Evolutionary conservation across 2,113 vertebrate genomes (phyloP), one percentile per base, ranked within the genome.

Genomic region (Macquaria ambigua): DNA sequence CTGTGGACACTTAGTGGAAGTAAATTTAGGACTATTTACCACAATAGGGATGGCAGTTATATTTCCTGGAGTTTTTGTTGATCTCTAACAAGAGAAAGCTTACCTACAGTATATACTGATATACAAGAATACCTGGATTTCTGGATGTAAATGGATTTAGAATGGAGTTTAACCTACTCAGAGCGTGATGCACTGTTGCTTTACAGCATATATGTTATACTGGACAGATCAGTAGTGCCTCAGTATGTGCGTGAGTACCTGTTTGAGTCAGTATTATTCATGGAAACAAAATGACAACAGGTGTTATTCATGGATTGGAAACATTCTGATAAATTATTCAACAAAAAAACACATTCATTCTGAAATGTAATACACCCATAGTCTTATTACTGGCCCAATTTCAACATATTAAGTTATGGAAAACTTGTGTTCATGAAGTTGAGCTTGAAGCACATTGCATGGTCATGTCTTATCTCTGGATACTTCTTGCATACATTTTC

Each of bases 151-250:
- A 39, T 37, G 6, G 4, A 23, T 52, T 10, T 12, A 58, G 16
- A 46, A 6, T 34, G 21, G 11, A 34, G 41, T 63, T 78, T 34
- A 20, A 66, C 15, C 48, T 64, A 25, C 14, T 64, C 20, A 58
- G 59, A 66, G 66, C 46, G 62, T 72, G 31, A 67, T 87, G 28
- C 48, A 46, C 70, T 74, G 58, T 62, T 88, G 41, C 15, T 25
- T 16, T 48, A 58, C 48, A 53, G 6, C 25, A 52, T 62, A 39
- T 52, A 59, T 7, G 20, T 55, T 48, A 34, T 56, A 67, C 4
- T 53, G 21, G 14, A 59, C 28, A 12, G 14, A n/a, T 31, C 37
- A n/a, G 25, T 79, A 14, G 74, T 66, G 61, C 43, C 43, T 73
- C 18, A 64, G 21, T 72, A 69, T 81, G 58, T 48, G 59, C 67